A percentile compares a stretch with the other conserved stretches of the same genome.
Conservation (phyloP, 2,113 vertebrate genomes). For the Saimiri boliviensis region DNA sequence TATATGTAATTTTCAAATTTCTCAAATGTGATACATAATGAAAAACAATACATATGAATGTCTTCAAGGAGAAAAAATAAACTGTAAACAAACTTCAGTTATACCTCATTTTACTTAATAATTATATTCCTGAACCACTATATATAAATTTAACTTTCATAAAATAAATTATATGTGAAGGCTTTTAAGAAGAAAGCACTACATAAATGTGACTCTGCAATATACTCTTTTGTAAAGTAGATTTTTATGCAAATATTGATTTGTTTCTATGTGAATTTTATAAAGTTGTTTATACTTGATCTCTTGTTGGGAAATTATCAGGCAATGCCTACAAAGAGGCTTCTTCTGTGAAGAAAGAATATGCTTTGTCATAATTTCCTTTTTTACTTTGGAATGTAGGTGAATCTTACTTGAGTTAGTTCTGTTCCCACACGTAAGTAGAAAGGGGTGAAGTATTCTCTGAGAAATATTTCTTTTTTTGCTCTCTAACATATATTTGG, state of each 20-base stretch:
- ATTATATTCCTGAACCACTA: not conserved
- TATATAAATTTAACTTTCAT: not conserved
- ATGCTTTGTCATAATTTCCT: not conserved
- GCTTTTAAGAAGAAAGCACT: not conserved
- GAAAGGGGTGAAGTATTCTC: not conserved
- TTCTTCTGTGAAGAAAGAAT: not conserved
- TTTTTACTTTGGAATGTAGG: not conserved
- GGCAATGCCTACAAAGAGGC: not conserved
- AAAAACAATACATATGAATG: not conserved
- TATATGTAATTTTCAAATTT: not conserved
- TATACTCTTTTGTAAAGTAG: not conserved
- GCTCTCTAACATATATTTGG: not conserved
- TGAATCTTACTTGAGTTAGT: not conserved
- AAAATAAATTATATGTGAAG: not conserved
- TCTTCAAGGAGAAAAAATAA: not conserved
- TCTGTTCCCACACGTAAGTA: not conserved
- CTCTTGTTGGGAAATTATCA: not conserved
- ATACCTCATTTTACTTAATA: not conserved
- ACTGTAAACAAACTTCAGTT: not conserved
- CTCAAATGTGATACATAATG: not conserved
- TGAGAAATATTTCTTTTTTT: not conserved
- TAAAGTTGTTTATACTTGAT: not conserved
- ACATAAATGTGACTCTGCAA: not conserved
- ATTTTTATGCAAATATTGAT: not conserved
- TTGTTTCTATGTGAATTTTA: not conserved